Base-by-base conservation (phyloP, 2,797 vertebrate species). In the Lepilemur septentrionalis region DNA sequence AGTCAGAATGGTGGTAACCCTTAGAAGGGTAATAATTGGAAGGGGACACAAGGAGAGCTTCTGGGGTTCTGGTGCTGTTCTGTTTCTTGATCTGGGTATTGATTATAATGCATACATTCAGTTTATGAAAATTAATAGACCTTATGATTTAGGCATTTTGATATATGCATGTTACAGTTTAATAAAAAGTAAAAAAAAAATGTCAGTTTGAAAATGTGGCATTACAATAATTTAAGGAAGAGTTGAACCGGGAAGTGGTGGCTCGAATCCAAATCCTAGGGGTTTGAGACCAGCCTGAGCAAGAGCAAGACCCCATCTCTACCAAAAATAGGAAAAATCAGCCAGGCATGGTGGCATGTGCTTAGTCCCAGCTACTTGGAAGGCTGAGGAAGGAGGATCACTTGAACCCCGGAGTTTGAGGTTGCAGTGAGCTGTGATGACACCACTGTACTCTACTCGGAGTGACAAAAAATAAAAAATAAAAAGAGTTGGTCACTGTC, bases 51-150 rank as follows among this genome's bases (percentile, higher is more conserved):
- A 32, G 5, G 48, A 69, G n/a, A 23, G 46, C 25, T 8, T 11
- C 41, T 57, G 25, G 23, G 57, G 41, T 43, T 61, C 48, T 87
- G 32, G 67, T 35, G 61, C 65, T 46, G 22, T 67, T 91, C 41
- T 50, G 35, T 72, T 73, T 43, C 89, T 67, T 84, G 30, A 43
- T 17, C 35, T 90, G 11, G 3, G 22, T 65, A 55, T 57, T 88
- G 12, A 41, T 85, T 84, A 41, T 72, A 23, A 59, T 76, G n/a
- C 22, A 23, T 85, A 0, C 67, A 43, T 94, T 95, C 63, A 85
- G 35, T 63, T 85, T 88, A 22, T 97, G 48, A 79, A 94, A 90
- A 65, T 57, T 41, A 90, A 41, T 38, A 92, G 72, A 94, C 7
- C 17, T 88, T 32, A 8, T 79, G 75, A 92, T 55, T 93, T 67